Evolutionary conservation across 2,113 vertebrate genomes (phyloP), one percentile per base, ranked within the genome.

Genomic region (Ariopsis seemanni): DNA sequence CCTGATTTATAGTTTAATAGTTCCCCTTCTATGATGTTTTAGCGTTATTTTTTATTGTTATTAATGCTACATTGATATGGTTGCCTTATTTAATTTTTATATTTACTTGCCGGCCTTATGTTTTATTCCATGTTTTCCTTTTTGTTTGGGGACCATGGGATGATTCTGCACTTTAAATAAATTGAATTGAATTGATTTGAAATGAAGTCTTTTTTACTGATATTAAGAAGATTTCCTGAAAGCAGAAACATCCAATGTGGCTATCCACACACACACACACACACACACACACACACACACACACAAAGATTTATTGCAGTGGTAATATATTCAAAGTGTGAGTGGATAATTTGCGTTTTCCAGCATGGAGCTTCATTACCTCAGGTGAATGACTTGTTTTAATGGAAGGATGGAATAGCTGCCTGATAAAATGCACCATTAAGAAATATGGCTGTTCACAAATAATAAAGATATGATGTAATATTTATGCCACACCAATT

Each of bases 361-460:
- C 7, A 84, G 27, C 63, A 42, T 86, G 74, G 34, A 77, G 83
- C 93, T 93, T 93, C 93, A 93, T 94, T 93, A 93, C 94, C 93
- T 93, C 93, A 86, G 88, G 93, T 95, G 95, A 96, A 94, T 95
- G 93, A 95, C 89, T 84, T 92, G 83, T 89, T 85, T 96, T 97
- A 97, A 97, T 97, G 96, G 96, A 96, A 95, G 95, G 93, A 94
- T 95, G 93, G 95, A 96, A 95, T 95, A 94, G 94, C 94, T 94
- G 94, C 92, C 94, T 95, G 94, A 95, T 96, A 96, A 97, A 97
- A 95, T 96, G 95, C 95, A 95, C 95, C 95, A 96, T 97, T 97
- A 97, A 95, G 95, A 95, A 95, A 95, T 95, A 94, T 67, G 87
- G 90, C 91, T 88, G 91, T 87, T 91, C 79, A 90, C 90, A 90